These are phyloP conservation scores for Morinoia aosen DNA, from an alignment of 2,888 invertebrate species.

Conservation along the genomic window DNA sequence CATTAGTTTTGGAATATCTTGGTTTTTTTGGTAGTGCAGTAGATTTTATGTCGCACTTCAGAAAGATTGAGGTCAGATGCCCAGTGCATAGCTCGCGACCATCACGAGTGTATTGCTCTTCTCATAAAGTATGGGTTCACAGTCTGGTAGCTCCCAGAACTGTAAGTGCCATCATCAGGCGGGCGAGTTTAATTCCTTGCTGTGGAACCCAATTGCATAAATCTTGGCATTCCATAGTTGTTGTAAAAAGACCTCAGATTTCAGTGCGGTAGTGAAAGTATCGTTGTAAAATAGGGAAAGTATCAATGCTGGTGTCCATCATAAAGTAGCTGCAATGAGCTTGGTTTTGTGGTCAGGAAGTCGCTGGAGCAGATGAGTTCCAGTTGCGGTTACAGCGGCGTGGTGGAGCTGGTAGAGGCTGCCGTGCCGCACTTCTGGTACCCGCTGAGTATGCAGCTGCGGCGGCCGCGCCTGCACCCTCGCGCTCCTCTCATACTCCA, in stretches of 20 bases:
- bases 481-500: constrained; percentile 60
- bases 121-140: too few species aligned
- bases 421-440: constrained; percentile 63
- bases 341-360: not conserved
- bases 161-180: not conserved
- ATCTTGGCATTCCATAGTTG: not conserved
- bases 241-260: too few species aligned
- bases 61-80: too few species aligned
- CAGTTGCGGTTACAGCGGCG: constrained; percentile 54
- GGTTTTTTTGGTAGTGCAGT: too few species aligned
- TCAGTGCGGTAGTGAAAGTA: too few species aligned
- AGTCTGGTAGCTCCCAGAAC: not conserved
- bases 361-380: constrained; percentile 56
- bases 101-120: too few species aligned
- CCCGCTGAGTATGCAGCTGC: constrained; percentile 61
- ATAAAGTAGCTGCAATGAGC: too few species aligned
- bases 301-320: not conserved
- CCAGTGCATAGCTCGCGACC: too few species aligned
- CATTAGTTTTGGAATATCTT: too few species aligned
- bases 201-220: not conserved
- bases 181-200: not conserved
- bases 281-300: not conserved
- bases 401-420: constrained; percentile 58
- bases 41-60: too few species aligned
- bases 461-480: constrained; percentile 56